Percentiles rank a stretch among this genome's conserved stretches.
These are phyloP conservation scores for Lipotes vexillifer DNA, from an alignment of 2,113 vertebrate species.

Conservation along the genomic window DNA sequence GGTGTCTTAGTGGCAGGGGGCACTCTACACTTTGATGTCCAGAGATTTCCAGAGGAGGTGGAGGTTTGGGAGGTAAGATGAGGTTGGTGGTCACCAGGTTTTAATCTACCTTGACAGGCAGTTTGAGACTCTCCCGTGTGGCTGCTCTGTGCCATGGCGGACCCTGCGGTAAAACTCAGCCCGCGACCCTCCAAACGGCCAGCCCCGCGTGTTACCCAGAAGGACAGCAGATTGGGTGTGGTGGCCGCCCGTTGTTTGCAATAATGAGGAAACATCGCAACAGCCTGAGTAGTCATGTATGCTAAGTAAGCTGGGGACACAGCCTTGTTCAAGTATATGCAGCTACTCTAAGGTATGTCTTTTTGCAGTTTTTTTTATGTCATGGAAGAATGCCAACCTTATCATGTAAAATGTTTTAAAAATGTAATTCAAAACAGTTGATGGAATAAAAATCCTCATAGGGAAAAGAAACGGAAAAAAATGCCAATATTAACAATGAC, in stretches of 20 bases:
- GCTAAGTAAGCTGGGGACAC: background rate
- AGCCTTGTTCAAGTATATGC: background rate
- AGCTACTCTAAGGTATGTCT: background rate
- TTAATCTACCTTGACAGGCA: background rate
- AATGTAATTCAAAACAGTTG: background rate
- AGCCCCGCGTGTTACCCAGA: too few relatives aligned
- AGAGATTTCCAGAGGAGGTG: background rate
- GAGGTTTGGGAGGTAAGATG: background rate
- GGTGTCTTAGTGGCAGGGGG: background rate
- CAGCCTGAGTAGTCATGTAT: background rate
- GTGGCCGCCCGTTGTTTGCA: rapidly evolving
- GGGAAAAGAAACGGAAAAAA: background rate
- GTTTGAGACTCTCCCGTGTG: too few relatives aligned
- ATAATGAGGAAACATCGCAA: rapidly evolving
- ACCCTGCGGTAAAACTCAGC: background rate
- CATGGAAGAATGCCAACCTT: background rate
- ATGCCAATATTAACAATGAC: too few relatives aligned
- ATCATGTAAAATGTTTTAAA: background rate
- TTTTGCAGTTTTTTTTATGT: background rate
- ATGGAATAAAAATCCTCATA: background rate
- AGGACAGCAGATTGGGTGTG: background rate
- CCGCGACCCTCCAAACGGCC: background rate
- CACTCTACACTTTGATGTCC: background rate
- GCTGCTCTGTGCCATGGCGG: background rate
- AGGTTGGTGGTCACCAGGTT: background rate